Conservation (phyloP, 2,888 invertebrate genomes). For the Hirudinaria manillensis region DNA sequence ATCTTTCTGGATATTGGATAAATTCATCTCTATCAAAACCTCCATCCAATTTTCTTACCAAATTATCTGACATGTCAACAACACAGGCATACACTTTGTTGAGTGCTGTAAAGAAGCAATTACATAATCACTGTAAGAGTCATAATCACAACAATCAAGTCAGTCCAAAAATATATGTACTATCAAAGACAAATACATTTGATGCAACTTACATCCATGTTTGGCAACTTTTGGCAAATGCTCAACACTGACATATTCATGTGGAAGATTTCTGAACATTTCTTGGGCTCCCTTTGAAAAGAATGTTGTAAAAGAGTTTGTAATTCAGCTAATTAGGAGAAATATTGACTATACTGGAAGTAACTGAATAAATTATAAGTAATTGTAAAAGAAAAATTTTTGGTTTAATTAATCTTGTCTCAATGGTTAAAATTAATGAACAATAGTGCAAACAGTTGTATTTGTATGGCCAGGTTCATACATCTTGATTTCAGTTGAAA, state of each 20-base stretch:
- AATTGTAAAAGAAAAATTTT: too few relatives aligned
- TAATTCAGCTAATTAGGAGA: not conserved
- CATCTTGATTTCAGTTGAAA: not conserved
- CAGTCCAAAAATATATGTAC: not conserved
- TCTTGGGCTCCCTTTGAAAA: slow-evolving; percentile 59
- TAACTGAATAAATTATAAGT: too few relatives aligned
- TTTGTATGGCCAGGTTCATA: not conserved
- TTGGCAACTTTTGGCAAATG: slow-evolving; percentile 89
- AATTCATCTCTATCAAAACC: slow-evolving; percentile 85
- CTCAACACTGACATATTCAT: slow-evolving; percentile 92
- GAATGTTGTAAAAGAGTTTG: slow-evolving; percentile 14
- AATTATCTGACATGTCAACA: slow-evolving; percentile 84
- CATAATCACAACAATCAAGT: not conserved
- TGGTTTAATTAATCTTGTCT: too few relatives aligned
- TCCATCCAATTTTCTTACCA: slow-evolving; percentile 84
- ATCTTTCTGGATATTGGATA: slow-evolving; percentile 83
- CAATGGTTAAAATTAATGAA: too few relatives aligned
- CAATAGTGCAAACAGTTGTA: too few relatives aligned
- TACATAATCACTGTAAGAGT: not conserved
- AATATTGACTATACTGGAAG: not conserved
- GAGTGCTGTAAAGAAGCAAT: slow-evolving; percentile 62
- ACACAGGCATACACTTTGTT: slow-evolving; percentile 95
- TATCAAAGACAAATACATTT: not conserved
- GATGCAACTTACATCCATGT: slow-evolving; percentile 77
- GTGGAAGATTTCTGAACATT: slow-evolving; percentile 88